These are phyloP conservation scores for Colius striatus DNA, from an alignment of 2,113 vertebrate species.

Conservation along the genomic window DNA sequence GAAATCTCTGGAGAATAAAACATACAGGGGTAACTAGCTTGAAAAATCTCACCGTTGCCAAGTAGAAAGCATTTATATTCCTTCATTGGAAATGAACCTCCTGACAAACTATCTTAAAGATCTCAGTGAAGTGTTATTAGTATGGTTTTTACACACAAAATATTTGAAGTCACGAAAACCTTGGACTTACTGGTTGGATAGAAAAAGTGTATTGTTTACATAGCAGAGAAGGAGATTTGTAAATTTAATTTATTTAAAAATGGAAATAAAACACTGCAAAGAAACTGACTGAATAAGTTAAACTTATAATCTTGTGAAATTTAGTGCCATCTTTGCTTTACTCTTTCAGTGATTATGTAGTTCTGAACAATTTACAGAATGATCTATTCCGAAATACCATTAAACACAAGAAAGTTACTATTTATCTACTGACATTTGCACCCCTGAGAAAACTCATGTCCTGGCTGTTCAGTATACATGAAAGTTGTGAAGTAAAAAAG, in stretches of 20 bases:
- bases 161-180: background rate
- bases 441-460: background rate
- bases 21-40: background rate
- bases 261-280: background rate
- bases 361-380: background rate
- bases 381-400: background rate
- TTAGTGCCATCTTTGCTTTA: background rate
- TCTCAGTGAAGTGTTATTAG: background rate
- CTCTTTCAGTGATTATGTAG: background rate
- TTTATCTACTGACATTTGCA: background rate
- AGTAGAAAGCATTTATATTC: conserved; percentile 19
- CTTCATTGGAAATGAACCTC: background rate
- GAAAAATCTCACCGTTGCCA: background rate
- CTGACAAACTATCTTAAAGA: background rate
- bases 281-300: background rate
- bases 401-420: background rate
- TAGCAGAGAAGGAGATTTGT: background rate
- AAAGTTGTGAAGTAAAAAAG: background rate
- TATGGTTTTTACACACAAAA: background rate
- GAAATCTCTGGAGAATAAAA: conserved; percentile 5
- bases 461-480: background rate
- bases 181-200: background rate
- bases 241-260: background rate
- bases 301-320: background rate
- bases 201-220: background rate